Percentiles rank a stretch among this genome's conserved stretches.
These are phyloP conservation scores for Chunga burmeisteri DNA, from an alignment of 2,113 vertebrate genomes.

Conservation along the genomic window DNA sequence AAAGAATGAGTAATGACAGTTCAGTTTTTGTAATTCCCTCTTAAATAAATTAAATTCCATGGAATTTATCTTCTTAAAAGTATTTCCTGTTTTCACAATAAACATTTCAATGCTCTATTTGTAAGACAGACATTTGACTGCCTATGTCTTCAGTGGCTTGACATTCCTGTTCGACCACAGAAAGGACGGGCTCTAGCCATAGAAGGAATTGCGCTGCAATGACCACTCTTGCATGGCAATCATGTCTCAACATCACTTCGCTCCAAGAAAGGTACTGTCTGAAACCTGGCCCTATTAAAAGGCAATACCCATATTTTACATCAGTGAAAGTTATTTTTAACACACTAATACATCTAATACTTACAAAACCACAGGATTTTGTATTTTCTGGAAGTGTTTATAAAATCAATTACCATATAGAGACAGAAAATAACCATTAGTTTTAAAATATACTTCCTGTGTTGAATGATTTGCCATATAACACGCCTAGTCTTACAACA, in stretches of 20 bases:
- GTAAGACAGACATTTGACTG: neutral
- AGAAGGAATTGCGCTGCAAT: conserved; percentile 8
- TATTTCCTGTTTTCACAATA: conserved; percentile 52
- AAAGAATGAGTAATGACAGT: neutral
- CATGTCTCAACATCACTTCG: neutral
- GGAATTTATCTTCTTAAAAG: neutral
- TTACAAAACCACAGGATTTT: neutral
- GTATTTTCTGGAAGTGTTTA: neutral
- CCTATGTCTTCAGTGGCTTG: neutral
- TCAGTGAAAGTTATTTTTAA: conserved; percentile 17
- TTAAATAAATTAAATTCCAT: neutral
- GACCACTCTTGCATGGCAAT: neutral
- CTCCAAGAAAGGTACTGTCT: conserved; percentile 1
- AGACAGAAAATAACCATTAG: neutral
- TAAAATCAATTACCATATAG: neutral
- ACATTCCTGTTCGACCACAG: conserved; percentile 2
- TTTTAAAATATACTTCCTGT: conserved; percentile 14
- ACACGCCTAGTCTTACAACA: neutral
- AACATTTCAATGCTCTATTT: conserved; percentile 10
- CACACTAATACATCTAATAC: neutral
- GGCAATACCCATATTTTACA: neutral
- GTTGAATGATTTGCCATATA: neutral
- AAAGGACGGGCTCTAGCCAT: neutral
- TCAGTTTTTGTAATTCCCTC: neutral
- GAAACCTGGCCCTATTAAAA: neutral